Evolutionary conservation across 2,888 invertebrate species (phyloP).

Genomic region (Gastrophysa polygoni): DNA sequence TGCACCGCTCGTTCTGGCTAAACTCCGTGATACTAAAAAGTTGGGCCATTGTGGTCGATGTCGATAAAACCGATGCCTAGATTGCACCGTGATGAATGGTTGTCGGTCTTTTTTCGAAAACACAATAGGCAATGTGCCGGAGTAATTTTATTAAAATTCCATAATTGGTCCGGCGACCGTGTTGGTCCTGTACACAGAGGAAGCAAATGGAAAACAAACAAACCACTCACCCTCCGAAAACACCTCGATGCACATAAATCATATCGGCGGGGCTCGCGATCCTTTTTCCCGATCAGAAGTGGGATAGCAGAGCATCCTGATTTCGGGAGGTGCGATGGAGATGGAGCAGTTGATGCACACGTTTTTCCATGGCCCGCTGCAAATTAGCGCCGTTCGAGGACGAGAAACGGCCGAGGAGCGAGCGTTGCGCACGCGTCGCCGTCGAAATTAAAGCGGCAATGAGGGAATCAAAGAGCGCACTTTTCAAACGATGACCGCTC

Average conservation of each 20-base stretch:
- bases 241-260: constrained; percentile 48
- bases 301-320: constrained; percentile 31
- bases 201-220: constrained; percentile 40
- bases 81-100: constrained; percentile 30
- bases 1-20: background rate
- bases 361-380: constrained; percentile 48
- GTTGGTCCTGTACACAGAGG: constrained; percentile 32
- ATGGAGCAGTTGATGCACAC: constrained; percentile 39
- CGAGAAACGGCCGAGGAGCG: constrained; percentile 41
- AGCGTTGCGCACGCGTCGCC: constrained; percentile 51
- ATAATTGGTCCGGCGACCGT: constrained; percentile 40
- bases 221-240: constrained; percentile 48
- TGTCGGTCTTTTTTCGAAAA: constrained; percentile 21
- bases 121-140: constrained; percentile 30
- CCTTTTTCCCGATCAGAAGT: constrained; percentile 40
- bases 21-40: background rate
- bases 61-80: constrained; percentile 24
- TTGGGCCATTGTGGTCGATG: background rate
- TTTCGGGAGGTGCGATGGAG: constrained; percentile 36
- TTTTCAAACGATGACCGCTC: constrained; percentile 61
- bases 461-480: constrained; percentile 60
- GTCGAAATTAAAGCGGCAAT: constrained; percentile 57
- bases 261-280: constrained; percentile 40
- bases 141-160: constrained; percentile 40
- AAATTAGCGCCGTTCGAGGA: constrained; percentile 49